Evolutionary conservation across 2,888 invertebrate genomes (phyloP).

Genomic region (Trachelus stipa): DNA sequence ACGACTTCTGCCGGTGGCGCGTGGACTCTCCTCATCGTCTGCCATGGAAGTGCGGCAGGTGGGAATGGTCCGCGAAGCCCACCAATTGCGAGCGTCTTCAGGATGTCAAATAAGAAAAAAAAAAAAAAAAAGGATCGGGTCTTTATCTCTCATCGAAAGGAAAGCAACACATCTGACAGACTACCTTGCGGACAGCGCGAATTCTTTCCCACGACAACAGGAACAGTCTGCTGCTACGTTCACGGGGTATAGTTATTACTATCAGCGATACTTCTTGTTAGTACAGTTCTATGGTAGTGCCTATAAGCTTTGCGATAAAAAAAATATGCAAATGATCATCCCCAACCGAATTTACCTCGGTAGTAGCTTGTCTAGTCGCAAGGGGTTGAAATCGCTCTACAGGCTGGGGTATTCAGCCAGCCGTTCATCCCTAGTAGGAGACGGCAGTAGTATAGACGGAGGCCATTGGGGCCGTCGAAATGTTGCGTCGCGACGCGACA

Average conservation of each 20-base stretch:
- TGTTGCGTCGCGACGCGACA: constrained; percentile 1
- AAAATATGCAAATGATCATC: background rate
- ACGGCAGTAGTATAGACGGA: background rate
- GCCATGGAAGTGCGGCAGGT: constrained; percentile 40
- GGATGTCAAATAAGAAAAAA: background rate
- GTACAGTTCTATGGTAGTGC: background rate
- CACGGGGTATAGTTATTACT: background rate
- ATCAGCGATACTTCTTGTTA: background rate
- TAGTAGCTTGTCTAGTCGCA: background rate
- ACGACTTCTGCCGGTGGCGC: background rate
- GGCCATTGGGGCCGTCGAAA: background rate
- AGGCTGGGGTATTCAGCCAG: background rate
- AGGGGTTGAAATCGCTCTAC: background rate
- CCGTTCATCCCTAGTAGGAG: background rate
- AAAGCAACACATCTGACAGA: background rate
- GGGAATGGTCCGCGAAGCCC: constrained; percentile 39
- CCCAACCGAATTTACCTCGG: background rate
- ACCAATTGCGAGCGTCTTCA: constrained; percentile 39
- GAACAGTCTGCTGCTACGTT: background rate
- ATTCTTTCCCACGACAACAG: background rate
- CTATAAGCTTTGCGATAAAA: background rate
- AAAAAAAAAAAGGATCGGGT: background rate
- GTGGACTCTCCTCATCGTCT: constrained; percentile 15
- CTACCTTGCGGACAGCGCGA: background rate
- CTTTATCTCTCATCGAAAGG: constrained; percentile 2